phyloP scores from a whole-genome alignment of 2,113 vertebrate genomes.

The Neopipo cinnamomea region DNA sequence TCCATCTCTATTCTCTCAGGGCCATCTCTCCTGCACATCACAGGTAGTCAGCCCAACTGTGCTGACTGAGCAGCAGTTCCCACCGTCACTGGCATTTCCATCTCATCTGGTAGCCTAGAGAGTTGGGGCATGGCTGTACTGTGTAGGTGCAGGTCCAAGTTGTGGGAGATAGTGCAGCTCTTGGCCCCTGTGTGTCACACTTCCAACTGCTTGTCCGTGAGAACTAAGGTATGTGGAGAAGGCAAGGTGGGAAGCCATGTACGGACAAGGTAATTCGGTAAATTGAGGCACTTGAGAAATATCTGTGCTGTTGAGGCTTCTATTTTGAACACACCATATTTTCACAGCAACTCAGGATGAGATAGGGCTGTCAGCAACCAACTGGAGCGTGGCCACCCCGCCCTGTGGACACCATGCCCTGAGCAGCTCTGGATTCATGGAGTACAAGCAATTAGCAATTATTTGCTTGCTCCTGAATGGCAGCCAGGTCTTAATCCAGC shows the following conservation, averaged over 20 bases:
- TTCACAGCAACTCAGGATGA: neutral
- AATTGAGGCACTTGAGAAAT: neutral
- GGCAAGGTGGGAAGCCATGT: neutral
- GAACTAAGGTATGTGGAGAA: neutral
- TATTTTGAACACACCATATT: neutral
- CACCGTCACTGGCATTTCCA: neutral
- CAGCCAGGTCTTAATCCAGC: neutral
- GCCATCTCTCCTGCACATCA: neutral
- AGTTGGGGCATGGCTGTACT: neutral
- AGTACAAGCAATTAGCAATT: neutral
- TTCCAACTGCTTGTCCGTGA: neutral
- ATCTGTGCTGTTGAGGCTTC: neutral
- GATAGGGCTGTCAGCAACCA: neutral
- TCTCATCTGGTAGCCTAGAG: neutral
- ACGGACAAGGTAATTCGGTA: neutral
- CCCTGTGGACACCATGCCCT: neutral
- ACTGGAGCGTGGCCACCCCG: neutral
- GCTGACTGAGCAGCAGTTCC: neutral
- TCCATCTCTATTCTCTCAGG: neutral
- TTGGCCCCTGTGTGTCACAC: rapidly evolving
- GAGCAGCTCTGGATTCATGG: neutral
- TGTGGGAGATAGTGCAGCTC: neutral
- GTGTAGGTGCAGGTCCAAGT: neutral
- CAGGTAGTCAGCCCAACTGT: neutral
- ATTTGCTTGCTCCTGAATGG: neutral